phyloP scores from a whole-genome alignment of 1,140 invertebrate species.

The Aphelenchoides besseyi region DNA sequence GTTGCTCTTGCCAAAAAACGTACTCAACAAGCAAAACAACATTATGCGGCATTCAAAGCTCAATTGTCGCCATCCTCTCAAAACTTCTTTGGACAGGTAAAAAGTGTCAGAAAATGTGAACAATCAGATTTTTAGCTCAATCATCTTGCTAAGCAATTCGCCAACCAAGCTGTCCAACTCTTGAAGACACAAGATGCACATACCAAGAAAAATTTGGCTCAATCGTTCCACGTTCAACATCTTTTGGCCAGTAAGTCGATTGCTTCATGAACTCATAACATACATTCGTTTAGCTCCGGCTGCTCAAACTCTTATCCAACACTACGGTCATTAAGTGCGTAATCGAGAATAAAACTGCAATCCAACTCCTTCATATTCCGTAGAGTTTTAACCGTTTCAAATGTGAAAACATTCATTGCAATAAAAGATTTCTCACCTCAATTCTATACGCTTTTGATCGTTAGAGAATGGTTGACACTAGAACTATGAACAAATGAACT shows the following conservation, averaged over 20 bases:
- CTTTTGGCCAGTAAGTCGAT: not conserved
- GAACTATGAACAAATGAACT: no score
- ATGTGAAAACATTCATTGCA: no score
- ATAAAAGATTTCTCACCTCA: no score
- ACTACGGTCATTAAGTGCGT: not conserved
- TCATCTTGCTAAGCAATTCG: not conserved
- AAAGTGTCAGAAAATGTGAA: not conserved
- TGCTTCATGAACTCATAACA: no score
- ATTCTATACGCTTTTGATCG: no score
- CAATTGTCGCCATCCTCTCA: not conserved
- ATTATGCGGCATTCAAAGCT: not conserved
- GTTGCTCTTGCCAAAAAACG: not conserved
- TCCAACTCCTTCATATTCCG: not conserved
- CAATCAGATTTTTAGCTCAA: not conserved
- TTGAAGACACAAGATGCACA: not conserved
- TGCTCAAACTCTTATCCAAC: not conserved
- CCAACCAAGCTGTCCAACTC: not conserved
- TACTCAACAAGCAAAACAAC: not conserved
- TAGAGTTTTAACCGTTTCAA: no score
- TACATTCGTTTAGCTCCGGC: not conserved
- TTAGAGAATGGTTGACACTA: no score
- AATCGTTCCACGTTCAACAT: not conserved
- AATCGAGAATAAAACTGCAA: not conserved
- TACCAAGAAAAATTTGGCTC: not conserved
- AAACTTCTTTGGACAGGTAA: not conserved